Evolutionary conservation across 2,113 vertebrate genomes (phyloP), one percentile per base, ranked within the genome.

Genomic region (Austrofundulus limnaeus): DNA sequence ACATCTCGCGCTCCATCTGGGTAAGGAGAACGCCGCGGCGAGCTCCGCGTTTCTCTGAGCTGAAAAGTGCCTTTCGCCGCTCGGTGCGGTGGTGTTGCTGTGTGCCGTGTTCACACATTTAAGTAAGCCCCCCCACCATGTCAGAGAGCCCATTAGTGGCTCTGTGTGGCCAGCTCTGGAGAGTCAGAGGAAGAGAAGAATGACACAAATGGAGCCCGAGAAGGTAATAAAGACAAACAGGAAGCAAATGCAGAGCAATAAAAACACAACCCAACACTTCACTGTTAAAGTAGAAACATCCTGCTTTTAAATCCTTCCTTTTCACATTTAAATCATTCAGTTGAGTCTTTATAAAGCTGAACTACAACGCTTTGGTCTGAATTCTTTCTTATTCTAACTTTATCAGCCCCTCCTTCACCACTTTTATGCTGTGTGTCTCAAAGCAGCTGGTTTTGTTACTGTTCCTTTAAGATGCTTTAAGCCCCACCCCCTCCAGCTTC

Each of bases 121-220:
- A 4, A 69, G 72, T 53, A 52, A 48, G 55, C 49, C 57, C 53
- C 57, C 43, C 43, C n/a, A 2, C 41, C 38, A 16, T 57, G 38
- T 77, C 64, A 72, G 48, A 75, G 72, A 89, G 69, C 81, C 72
- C 69, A 84, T 87, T 80, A 88, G 70, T 81, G 75, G 65, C 45
- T 77, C 16, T 64, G 39, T 71, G 76, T 62, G 71, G 61, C 61
- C 60, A 64, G 56, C 62, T 68, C 65, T 62, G 38, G 70, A 78
- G 60, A 70, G 61, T 25, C 28, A 13, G 39, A 58, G 15, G 31
- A 45, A 42, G 39, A 15, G 25, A 39, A 51, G 20, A 24, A 45
- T 57, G n/a, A 24, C 28, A 49, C 10, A 38, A 57, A 37, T 19
- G 4, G 41, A 16, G 34, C 43, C 2, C 68, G 51, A 49, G 11